Conservation (phyloP, 2,888 invertebrate species). For the Bugula neritina region DNA sequence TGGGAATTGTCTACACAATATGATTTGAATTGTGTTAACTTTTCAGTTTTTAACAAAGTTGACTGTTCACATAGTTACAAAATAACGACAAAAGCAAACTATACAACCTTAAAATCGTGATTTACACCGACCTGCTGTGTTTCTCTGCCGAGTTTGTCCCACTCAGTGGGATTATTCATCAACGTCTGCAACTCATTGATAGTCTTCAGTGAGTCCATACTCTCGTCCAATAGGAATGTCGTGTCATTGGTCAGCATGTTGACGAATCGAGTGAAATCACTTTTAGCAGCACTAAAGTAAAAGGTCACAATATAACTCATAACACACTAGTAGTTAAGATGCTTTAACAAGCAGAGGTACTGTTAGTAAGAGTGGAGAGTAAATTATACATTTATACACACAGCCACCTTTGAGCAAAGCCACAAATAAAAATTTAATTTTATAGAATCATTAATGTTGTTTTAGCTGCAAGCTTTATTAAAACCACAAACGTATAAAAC, state of each 20-base stretch:
- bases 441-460: no score
- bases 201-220: constrained; percentile 73
- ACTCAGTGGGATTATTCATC: constrained; percentile 66
- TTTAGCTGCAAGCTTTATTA: no score
- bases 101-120: no score
- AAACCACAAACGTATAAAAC: no score
- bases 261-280: constrained; percentile 90
- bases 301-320: background rate
- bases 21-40: no score
- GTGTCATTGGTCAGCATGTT: constrained; percentile 99
- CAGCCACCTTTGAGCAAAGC: no score
- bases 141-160: constrained; percentile 60
- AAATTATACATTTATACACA: no score
- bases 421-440: no score
- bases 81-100: no score
- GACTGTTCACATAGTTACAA: no score
- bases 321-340: background rate
- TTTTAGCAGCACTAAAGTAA: constrained; percentile 62
- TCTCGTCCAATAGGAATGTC: constrained; percentile 91
- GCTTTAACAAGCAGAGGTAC: background rate
- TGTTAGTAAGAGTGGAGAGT: background rate
- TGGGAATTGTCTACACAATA: no score
- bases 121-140: constrained; percentile 11
- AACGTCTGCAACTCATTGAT: constrained; percentile 74
- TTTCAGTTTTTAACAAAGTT: no score